Percentiles rank a stretch among this genome's conserved stretches.
These are phyloP conservation scores for Drosophila robusta DNA, from an alignment of 2,888 invertebrate genomes.

Conservation along the genomic window DNA sequence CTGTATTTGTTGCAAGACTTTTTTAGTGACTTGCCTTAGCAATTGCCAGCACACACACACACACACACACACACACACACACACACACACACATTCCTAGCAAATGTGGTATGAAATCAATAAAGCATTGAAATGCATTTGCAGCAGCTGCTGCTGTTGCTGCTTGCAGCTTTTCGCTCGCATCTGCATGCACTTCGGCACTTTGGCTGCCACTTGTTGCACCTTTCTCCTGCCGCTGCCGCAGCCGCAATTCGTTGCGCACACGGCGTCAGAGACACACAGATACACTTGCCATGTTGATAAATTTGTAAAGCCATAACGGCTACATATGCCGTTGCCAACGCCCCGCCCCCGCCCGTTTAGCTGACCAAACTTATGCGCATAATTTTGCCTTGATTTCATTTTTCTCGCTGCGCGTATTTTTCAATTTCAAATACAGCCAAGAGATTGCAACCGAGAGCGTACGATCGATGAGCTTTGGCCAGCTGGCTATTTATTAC, in stretches of 20 bases:
- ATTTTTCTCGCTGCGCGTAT: slow-evolving; percentile 74
- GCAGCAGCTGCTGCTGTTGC: slow-evolving; percentile 40
- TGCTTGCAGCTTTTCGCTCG: slow-evolving; percentile 41
- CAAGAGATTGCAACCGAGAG: slow-evolving; percentile 38
- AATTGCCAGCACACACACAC: slow-evolving; percentile 42
- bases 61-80: slow-evolving; percentile 38
- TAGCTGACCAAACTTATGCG: slow-evolving; percentile 67
- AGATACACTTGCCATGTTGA: slow-evolving; percentile 57
- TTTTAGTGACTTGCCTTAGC: slow-evolving; percentile 6
- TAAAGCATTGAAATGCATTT: slow-evolving; percentile 67
- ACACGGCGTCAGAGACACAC: slow-evolving; percentile 11
- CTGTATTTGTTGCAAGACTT: slow-evolving; percentile 14
- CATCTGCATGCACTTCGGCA: slow-evolving; percentile 62
- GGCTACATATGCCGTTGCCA: slow-evolving; percentile 74
- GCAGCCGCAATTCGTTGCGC: slow-evolving; percentile 64
- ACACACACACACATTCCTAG: slow-evolving; percentile 48
- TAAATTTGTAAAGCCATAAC: slow-evolving; percentile 75
- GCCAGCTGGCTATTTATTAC: slow-evolving; percentile 78
- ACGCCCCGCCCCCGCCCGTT: neutral
- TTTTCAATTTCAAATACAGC: slow-evolving; percentile 74
- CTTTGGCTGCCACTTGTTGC: slow-evolving; percentile 73
- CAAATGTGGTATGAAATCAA: slow-evolving; percentile 78
- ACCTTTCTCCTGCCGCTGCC: slow-evolving; percentile 66
- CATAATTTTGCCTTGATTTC: slow-evolving; percentile 80
- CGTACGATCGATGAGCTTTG: slow-evolving; percentile 65